Percentiles rank a stretch among this genome's conserved stretches.
These are phyloP conservation scores for Megatriorchis doriae DNA, from an alignment of 2,113 vertebrate genomes.

Conservation along the genomic window DNA sequence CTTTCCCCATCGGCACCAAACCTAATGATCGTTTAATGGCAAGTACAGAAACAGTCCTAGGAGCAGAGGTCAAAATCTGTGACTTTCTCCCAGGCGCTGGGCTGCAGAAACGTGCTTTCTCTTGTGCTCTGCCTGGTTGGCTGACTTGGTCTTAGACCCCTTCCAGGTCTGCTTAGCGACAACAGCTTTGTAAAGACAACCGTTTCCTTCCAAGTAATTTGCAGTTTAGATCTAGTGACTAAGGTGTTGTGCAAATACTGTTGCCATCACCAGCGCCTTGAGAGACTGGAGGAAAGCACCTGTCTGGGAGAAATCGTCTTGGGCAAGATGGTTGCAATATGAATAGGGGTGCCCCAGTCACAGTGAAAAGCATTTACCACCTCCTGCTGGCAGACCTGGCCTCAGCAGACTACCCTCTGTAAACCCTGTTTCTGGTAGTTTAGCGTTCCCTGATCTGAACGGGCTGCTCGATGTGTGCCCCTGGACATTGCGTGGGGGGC, in stretches of 20 bases:
- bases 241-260: not conserved
- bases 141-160: not conserved
- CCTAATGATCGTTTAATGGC: not conserved
- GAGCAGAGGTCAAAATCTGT: not conserved
- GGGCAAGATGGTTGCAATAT: not conserved
- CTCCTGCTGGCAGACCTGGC: not conserved
- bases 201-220: not conserved
- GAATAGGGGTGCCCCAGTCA: not conserved
- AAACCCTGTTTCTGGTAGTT: not conserved
- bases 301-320: not conserved
- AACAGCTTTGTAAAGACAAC: not conserved
- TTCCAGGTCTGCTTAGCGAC: not conserved
- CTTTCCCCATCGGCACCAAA: not conserved
- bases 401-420: not conserved
- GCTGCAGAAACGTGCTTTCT: not conserved
- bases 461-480: not conserved
- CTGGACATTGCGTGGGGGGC: fast-evolving
- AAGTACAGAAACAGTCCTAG: not conserved
- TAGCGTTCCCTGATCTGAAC: not conserved
- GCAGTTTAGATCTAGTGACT: not conserved
- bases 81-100: not conserved
- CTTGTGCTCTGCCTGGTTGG: not conserved
- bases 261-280: not conserved
- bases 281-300: not conserved
- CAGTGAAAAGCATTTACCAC: not conserved